These are phyloP conservation scores for Reticulitermes lucifugus DNA, from an alignment of 2,888 invertebrate species.

Conservation along the genomic window DNA sequence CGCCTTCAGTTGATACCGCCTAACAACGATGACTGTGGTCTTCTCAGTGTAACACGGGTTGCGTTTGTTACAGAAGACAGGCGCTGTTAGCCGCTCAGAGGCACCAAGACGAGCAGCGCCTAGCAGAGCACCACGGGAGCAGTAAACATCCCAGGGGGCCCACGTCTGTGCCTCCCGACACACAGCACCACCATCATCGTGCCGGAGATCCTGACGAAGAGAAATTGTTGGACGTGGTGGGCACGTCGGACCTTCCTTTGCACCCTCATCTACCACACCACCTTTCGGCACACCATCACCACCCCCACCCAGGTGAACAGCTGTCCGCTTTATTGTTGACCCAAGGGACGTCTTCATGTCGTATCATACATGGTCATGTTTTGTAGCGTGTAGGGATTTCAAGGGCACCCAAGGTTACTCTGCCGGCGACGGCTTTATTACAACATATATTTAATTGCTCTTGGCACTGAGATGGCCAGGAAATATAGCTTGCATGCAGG, in stretches of 20 bases:
- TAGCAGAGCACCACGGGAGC: conserved; percentile 62
- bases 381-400: no score
- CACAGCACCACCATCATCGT: conserved; percentile 52
- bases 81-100: conserved; percentile 66
- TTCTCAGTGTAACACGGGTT: conserved; percentile 41
- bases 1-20: no score
- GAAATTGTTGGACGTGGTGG: conserved; percentile 87
- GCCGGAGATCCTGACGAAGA: conserved; percentile 75
- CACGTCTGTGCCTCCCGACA: conserved; percentile 62
- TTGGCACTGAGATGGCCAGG: no score
- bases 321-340: no score
- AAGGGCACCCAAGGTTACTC: no score
- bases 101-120: conserved; percentile 60
- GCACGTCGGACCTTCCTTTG: conserved; percentile 80
- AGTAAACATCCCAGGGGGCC: conserved; percentile 57
- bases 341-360: no score
- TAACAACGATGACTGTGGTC: background rate
- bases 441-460: no score
- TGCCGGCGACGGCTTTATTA: no score
- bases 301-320: conserved; percentile 57
- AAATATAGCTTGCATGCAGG: no score
- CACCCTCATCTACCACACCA: conserved; percentile 55
- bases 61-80: conserved; percentile 65
- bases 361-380: no score
- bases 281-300: conserved; percentile 55